Evolutionary conservation across 1,140 invertebrate species (phyloP), one percentile per base, ranked within the genome.

Genomic region (Apis cerana): DNA sequence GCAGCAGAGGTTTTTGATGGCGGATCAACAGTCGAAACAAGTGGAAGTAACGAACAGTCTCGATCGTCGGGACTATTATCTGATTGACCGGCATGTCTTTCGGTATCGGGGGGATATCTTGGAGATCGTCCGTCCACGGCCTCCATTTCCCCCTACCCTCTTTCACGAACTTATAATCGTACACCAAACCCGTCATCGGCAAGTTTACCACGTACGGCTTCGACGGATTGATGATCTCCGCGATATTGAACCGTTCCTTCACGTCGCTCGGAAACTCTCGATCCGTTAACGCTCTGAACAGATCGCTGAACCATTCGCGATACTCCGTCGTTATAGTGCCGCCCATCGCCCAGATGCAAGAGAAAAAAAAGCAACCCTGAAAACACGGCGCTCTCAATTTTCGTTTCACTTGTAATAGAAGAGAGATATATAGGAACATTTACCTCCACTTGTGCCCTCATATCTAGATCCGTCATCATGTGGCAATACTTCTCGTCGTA

Each of bases 301-400:
- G 91, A 58, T 96, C 91, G 92, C 97, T 97, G 91, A 99, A 99
- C 89, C 97, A 97, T 10, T 95, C 93, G 50, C 98, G 94, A 77
- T 97, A 96, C 43, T 95, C 92, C n/a, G 96, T 94, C 92, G 97
- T 96, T 52, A 98, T 91, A 12, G 97, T 97, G 1, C 96, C 97
- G 68, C 98, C 98, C 87, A 99, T 91, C 1, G 98, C 97, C 98
- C 98, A 99, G 75, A 98, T 97, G 59, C 97, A 96, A 0, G 98
- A 97, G 92, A 99, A 99, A 91, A 99, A 97, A 92, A 99, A 99
- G 2, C 97, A 96, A 21, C 98, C 97, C 96, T 97, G 90, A 58
- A 93, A 72, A 70, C 9, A 23, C 13, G 23, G n/a, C n/a, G 19
- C 7, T 52, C 15, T 50, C 17, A 23, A 43, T 52, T n/a, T 62